Base-by-base conservation (phyloP, 2,113 vertebrate genomes). In the Herpailurus yagouaroundi region DNA sequence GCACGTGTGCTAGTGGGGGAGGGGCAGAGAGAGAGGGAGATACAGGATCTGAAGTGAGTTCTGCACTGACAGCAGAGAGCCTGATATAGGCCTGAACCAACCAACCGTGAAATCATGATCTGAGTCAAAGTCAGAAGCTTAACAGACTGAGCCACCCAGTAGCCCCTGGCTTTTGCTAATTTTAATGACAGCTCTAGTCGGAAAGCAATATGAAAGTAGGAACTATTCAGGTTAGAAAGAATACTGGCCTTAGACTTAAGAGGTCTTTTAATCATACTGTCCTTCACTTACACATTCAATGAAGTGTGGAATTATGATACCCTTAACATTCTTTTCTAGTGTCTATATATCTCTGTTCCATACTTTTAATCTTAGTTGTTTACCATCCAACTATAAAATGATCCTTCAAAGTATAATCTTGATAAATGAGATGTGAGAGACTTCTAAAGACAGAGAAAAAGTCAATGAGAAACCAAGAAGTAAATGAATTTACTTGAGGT, bases 401-500 rank as follows among this genome's bases (percentile, higher is more conserved):
- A 63, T 55, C 74, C 52, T 66, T 96, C 87, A 94, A 74, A 85
- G 38, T 74, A 60, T 91, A 94, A 81, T 23, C 64, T 79, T 89
- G 25, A 88, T 50, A 55, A 64, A 93, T 93, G 76, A 95, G 27
- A 36, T 23, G 83, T 74, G 82, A 95, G 31, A 96, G 86, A 84
- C 63, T 90, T 94, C 82, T 93, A 73, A 91, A 96, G 76, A 91
- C 7, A 94, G 82, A 92, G 29, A 77, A 55, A 48, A 74, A 92
- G 52, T 57, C 63, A 66, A 16, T 83, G 74, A 50, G 83, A 93
- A 95, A 66, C 25, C 36, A 89, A 97, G 36, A 94, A 74, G 68
- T 69, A 64, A 92, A 85, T 52, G 18, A 52, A 76, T 85, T 71
- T 94, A 71, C 82, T 84, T 71, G 77, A 50, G 63, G 33, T 63